A percentile compares a stretch with the other conserved stretches of the same genome.
These are phyloP conservation scores for Drosophila histrio DNA, from an alignment of 2,888 invertebrate genomes.

Conservation along the genomic window DNA sequence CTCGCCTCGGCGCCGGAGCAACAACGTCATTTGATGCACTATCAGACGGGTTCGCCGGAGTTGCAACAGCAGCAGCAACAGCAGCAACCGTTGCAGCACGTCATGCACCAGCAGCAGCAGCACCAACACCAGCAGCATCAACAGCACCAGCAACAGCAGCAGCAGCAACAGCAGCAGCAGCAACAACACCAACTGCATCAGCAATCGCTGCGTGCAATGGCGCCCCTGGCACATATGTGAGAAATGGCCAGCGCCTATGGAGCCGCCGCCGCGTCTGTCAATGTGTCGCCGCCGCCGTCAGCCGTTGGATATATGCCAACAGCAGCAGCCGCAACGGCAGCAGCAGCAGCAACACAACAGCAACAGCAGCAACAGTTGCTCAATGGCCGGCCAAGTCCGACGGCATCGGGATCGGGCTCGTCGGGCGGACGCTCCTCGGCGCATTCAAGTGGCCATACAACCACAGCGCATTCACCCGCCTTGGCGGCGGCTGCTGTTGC, in stretches of 20 bases:
- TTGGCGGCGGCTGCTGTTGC: constrained; percentile 68
- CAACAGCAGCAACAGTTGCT: constrained; percentile 63
- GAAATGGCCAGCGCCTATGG: constrained; percentile 84
- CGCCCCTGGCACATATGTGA: constrained; percentile 85
- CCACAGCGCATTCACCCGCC: constrained; percentile 80
- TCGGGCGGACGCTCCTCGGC: constrained; percentile 81
- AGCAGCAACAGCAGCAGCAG: constrained; percentile 80
- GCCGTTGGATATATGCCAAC: constrained; percentile 51
- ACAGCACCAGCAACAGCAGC: constrained; percentile 72
- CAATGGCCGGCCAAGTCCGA: constrained; percentile 81
- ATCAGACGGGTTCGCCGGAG: constrained; percentile 84
- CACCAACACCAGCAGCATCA: constrained; percentile 68
- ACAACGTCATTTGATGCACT: constrained; percentile 84
- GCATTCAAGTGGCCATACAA: constrained; percentile 78
- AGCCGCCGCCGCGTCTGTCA: constrained; percentile 60
- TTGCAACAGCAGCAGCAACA: constrained; percentile 82
- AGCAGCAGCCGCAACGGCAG: constrained; percentile 53
- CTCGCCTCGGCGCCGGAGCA: constrained; percentile 85
- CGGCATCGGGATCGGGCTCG: constrained; percentile 76
- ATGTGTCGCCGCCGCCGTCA: constrained; percentile 57
- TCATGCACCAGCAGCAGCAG: constrained; percentile 81
- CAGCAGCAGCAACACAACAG: constrained; percentile 40
- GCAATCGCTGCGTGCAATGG: constrained; percentile 84
- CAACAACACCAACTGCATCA: constrained; percentile 83
- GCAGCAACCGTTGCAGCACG: constrained; percentile 46